Evolutionary conservation across 2,113 vertebrate species (phyloP).

Genomic region (Brachypodius melanocephalos): DNA sequence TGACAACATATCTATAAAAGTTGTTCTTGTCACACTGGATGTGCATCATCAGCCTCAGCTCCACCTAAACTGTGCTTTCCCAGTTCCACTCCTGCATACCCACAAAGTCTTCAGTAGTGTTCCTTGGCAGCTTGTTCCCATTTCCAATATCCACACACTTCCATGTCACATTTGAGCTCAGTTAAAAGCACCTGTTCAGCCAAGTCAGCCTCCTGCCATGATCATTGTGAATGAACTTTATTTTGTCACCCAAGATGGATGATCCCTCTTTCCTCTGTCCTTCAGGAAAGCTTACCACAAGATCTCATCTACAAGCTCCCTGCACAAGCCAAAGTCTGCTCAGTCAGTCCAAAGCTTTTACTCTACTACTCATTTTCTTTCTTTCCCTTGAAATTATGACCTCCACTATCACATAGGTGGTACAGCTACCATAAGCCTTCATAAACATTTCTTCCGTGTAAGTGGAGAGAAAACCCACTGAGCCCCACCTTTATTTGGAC

Average conservation of each 20-base stretch:
- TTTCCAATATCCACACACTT: neutral
- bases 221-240: neutral
- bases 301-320: neutral
- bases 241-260: neutral
- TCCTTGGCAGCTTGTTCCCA: neutral
- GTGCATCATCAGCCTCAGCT: neutral
- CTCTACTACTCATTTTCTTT: neutral
- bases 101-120: neutral
- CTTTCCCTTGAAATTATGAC: neutral
- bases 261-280: neutral
- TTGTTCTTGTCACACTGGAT: neutral
- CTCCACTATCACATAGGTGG: neutral
- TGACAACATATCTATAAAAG: neutral
- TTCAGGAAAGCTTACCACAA: neutral
- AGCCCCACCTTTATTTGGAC: neutral
- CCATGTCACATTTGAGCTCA: neutral
- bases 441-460: neutral
- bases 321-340: neutral
- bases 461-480: neutral
- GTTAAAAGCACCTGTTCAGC: neutral
- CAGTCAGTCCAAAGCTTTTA: neutral
- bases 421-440: neutral
- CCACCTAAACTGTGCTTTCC: neutral
- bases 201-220: neutral
- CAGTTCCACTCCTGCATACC: neutral